Evolutionary conservation across 2,888 invertebrate species (phyloP).

Genomic region (Clivina fossor): DNA sequence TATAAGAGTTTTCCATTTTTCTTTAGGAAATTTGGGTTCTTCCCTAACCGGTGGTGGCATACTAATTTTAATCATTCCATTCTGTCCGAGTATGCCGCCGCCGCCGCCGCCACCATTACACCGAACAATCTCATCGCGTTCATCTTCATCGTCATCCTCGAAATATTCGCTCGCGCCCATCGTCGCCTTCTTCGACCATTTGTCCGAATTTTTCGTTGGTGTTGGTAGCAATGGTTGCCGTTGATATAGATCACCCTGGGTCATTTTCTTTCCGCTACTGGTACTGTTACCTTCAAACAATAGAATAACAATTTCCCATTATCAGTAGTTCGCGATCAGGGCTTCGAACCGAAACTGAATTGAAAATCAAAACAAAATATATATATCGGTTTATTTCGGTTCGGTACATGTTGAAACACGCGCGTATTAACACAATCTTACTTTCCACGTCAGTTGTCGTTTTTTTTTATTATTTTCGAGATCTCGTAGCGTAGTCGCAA

Average conservation of each 20-base stretch:
- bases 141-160: slow-evolving; percentile 55
- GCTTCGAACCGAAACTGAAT: too few species aligned
- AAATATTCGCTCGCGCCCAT: slow-evolving; percentile 52
- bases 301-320: too few species aligned
- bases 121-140: slow-evolving; percentile 46
- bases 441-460: too few species aligned
- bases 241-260: slow-evolving; percentile 60
- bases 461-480: too few species aligned
- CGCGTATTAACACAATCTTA: slow-evolving; percentile 48
- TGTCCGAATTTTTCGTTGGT: slow-evolving; percentile 54
- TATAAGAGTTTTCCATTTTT: slow-evolving; percentile 78
- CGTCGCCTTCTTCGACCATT: slow-evolving; percentile 54
- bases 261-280: slow-evolving; percentile 52
- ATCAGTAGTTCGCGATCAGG: too few species aligned
- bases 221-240: slow-evolving; percentile 61
- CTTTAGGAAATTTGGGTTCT: slow-evolving; percentile 78
- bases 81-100: too few species aligned
- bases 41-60: slow-evolving; percentile 70
- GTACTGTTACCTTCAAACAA: background rate
- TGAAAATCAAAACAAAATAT: too few species aligned
- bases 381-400: too few species aligned
- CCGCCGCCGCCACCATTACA: too few species aligned
- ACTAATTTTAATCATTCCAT: slow-evolving; percentile 61
- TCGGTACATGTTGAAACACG: slow-evolving; percentile 45
- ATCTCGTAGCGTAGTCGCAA: too few species aligned